Evolutionary conservation across 2,888 invertebrate genomes (phyloP).

Genomic region (Netelia fuscicornis): DNA sequence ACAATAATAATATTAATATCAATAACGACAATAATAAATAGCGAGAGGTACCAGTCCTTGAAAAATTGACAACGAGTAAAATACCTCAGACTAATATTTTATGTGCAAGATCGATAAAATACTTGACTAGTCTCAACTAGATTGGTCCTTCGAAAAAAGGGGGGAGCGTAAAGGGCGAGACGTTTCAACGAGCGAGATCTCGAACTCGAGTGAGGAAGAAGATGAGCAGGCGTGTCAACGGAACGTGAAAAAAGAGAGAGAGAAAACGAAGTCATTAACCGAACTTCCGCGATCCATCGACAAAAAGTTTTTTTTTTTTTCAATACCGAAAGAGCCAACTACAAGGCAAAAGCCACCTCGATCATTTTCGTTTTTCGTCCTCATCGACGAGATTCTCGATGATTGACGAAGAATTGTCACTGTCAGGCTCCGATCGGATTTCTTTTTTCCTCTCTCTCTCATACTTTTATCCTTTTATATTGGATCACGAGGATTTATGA

Average conservation of each 20-base stretch:
- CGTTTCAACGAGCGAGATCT: slow-evolving; percentile 1
- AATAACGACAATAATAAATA: slow-evolving; percentile 7
- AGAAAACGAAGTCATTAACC: slow-evolving; percentile 28
- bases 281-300: slow-evolving; percentile 8
- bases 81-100: slow-evolving; percentile 42
- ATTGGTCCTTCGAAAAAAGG: slow-evolving; percentile 75
- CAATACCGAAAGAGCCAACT: not conserved
- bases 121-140: slow-evolving; percentile 77
- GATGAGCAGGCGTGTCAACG: slow-evolving; percentile 14
- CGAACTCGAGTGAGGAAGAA: slow-evolving; percentile 15
- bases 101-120: slow-evolving; percentile 53
- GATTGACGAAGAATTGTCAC: slow-evolving; percentile 40
- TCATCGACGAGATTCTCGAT: slow-evolving; percentile 2
- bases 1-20: not conserved
- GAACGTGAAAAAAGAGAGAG: not conserved
- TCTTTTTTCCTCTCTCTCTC: not conserved
- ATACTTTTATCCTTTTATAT: slow-evolving; percentile 11
- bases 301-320: not conserved
- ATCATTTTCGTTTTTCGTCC: not conserved
- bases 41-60: slow-evolving; percentile 32
- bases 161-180: not conserved
- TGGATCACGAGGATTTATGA: slow-evolving; percentile 40
- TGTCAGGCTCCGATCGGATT: slow-evolving; percentile 7
- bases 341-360: not conserved
- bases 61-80: slow-evolving; percentile 36